These are phyloP conservation scores for Paramacrobiotus metropolitanus DNA, from an alignment of 1,140 invertebrate species.

Conservation along the genomic window DNA sequence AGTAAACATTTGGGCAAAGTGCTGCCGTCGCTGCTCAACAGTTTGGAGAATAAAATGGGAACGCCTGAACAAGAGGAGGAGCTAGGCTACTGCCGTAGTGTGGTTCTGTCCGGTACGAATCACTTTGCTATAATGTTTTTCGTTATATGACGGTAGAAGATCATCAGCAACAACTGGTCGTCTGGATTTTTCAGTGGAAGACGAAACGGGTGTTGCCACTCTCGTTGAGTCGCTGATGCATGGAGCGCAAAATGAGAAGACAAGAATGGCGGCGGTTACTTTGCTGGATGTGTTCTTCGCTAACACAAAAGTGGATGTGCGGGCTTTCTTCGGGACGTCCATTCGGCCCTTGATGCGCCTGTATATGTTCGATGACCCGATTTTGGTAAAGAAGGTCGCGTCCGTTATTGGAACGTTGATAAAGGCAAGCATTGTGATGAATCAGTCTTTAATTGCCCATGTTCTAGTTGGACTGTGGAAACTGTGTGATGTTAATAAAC, in stretches of 20 bases:
- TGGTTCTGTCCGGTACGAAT: constrained; percentile 51
- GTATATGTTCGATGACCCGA: constrained; percentile 13
- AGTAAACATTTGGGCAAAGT: constrained; percentile 72
- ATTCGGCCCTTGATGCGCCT: constrained; percentile 14
- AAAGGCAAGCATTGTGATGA: constrained; percentile 13
- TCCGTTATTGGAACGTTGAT: constrained; percentile 12
- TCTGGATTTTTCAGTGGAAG: constrained; percentile 5
- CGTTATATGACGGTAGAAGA: too few species aligned
- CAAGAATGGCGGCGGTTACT: constrained; percentile 8
- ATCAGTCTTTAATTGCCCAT: too few species aligned
- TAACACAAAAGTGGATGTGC: constrained; percentile 8
- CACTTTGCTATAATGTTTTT: constrained; percentile 4
- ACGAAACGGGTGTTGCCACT: constrained; percentile 14
- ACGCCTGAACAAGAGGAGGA: constrained; percentile 44
- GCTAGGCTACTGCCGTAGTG: constrained; percentile 73
- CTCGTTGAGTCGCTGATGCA: constrained; percentile 13
- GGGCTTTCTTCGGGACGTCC: constrained; percentile 12
- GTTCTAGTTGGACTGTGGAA: too few species aligned
- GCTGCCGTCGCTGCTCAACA: constrained; percentile 58
- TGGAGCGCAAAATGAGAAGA: constrained; percentile 6
- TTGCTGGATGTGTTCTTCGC: constrained; percentile 12
- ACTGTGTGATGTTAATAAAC: too few species aligned
- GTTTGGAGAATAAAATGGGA: constrained; percentile 33
- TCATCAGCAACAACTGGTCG: too few species aligned
- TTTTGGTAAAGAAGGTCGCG: constrained; percentile 9